A percentile compares a stretch with the other conserved stretches of the same genome.
phyloP scores from a whole-genome alignment of 2,888 invertebrate genomes.

The Mesochorus sp. region DNA sequence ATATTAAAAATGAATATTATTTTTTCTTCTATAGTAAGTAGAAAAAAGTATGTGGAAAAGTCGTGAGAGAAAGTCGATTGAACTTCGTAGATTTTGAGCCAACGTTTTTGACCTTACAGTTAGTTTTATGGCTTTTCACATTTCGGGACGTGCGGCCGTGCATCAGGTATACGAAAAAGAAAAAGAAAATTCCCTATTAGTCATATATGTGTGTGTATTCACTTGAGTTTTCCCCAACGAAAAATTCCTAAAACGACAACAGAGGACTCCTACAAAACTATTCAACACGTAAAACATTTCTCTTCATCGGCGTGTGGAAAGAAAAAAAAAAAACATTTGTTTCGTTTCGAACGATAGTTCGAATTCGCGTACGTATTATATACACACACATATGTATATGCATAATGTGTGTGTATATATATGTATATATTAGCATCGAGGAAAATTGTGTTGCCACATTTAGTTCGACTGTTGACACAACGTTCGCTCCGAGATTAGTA shows the following conservation, averaged over 20 bases:
- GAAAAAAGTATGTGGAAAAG: neutral
- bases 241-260: neutral
- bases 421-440: neutral
- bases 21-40: too few relatives aligned
- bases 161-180: conserved; percentile 38
- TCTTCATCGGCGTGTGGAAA: too few relatives aligned
- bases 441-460: conserved; percentile 42
- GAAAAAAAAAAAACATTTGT: conserved; percentile 11
- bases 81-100: too few relatives aligned
- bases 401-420: too few relatives aligned
- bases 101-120: too few relatives aligned
- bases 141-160: neutral
- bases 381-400: neutral
- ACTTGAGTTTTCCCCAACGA: conserved; percentile 28
- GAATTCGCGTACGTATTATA: neutral
- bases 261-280: too few relatives aligned
- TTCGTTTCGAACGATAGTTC: neutral
- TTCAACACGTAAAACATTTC: too few relatives aligned
- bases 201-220: too few relatives aligned
- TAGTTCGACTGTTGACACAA: conserved; percentile 44
- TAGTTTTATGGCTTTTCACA: neutral
- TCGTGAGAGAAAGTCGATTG: neutral
- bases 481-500: conserved; percentile 44
- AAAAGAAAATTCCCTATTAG: conserved; percentile 35
- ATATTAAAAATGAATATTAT: too few relatives aligned